Conservation (phyloP, 2,888 invertebrate genomes). For the Agelastica alni region DNA sequence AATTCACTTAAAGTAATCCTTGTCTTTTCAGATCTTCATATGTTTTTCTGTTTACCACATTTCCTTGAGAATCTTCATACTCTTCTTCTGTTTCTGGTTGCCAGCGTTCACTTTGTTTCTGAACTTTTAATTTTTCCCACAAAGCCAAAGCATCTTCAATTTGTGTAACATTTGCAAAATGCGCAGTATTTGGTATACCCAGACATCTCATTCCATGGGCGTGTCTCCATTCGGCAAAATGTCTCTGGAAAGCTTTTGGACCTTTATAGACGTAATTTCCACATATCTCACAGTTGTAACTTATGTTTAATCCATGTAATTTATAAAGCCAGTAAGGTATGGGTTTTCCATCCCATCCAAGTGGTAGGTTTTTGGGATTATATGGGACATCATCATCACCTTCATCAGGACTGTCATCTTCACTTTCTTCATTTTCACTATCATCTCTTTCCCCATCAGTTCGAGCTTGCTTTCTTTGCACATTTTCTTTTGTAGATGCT, state of each 20-base stretch:
- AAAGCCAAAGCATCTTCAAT: constrained; percentile 96
- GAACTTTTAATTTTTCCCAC: constrained; percentile 96
- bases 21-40: constrained; percentile 98
- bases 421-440: constrained; percentile 88
- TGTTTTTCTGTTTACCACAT: constrained; percentile 98
- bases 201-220: constrained; percentile 94
- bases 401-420: constrained; percentile 78
- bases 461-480: constrained; percentile 95
- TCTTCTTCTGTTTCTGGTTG: constrained; percentile 97
- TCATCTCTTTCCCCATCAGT: constrained; percentile 92
- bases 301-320: constrained; percentile 96
- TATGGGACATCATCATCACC: constrained; percentile 95
- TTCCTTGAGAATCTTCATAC: constrained; percentile 97
- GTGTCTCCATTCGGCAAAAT: constrained; percentile 93
- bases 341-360: constrained; percentile 98
- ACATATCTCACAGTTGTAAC: constrained; percentile 99
- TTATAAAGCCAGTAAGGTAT: constrained; percentile 99
- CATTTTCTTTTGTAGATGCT: constrained; percentile 94
- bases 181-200: constrained; percentile 99
- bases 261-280: constrained; percentile 98
- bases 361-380: constrained; percentile 98
- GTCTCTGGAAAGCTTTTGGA: constrained; percentile 98
- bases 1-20: constrained; percentile 86
- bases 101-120: constrained; percentile 95
- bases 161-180: constrained; percentile 99